phyloP scores from a whole-genome alignment of 2,113 vertebrate genomes.

The Mirounga angustirostris region DNA sequence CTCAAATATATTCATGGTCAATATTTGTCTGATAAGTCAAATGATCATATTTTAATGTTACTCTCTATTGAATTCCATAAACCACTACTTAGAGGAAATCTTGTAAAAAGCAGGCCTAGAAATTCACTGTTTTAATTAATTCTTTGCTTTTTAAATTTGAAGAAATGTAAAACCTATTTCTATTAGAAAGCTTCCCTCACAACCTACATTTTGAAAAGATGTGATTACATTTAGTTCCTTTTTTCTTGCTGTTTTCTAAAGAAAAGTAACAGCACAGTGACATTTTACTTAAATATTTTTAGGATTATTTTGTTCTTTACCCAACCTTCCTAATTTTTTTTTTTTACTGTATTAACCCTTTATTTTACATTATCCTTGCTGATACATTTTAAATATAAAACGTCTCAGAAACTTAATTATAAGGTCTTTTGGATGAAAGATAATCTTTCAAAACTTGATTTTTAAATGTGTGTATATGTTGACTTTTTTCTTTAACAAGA shows the following conservation, averaged over 20 bases:
- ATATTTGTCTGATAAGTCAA: slow-evolving; percentile 41
- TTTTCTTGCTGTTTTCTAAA: background rate
- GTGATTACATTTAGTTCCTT: background rate
- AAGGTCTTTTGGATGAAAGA: background rate
- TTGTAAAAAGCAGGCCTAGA: background rate
- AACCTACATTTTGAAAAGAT: background rate
- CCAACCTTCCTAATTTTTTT: background rate
- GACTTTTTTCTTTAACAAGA: background rate
- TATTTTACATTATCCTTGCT: background rate
- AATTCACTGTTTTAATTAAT: background rate
- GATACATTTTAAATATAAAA: slow-evolving; percentile 4
- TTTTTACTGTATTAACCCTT: background rate
- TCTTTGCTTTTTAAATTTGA: background rate
- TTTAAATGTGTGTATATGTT: background rate
- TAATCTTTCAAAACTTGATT: background rate
- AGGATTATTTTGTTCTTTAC: background rate
- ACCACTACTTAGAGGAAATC: slow-evolving; percentile 20
- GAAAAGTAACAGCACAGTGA: slow-evolving; percentile 8
- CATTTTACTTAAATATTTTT: background rate
- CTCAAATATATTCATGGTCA: slow-evolving; percentile 20
- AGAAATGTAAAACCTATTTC: background rate
- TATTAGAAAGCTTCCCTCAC: background rate
- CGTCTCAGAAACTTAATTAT: background rate
- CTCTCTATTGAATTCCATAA: slow-evolving; percentile 42
- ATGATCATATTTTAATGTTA: slow-evolving; percentile 50